Evolutionary conservation across 1,140 invertebrate genomes (phyloP).

Genomic region (Rhysida immarginata): DNA sequence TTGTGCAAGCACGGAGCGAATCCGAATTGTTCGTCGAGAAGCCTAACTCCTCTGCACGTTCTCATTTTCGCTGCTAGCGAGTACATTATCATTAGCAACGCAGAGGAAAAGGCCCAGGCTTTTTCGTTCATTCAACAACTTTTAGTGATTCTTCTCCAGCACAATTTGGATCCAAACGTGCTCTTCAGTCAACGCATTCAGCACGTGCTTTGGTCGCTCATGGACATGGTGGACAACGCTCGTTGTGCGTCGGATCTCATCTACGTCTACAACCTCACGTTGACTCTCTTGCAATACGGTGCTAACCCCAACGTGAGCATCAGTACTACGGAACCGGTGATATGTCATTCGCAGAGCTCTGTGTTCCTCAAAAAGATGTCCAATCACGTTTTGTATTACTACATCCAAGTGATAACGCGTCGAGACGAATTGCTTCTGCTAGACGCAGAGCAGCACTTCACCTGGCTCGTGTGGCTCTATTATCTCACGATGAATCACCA

Average conservation of each 20-base stretch:
- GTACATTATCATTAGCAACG: slow-evolving; percentile 46
- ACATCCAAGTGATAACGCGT: slow-evolving; percentile 46
- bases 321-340: slow-evolving; percentile 26
- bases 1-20: slow-evolving; percentile 48
- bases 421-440: slow-evolving; percentile 43
- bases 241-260: slow-evolving; percentile 42
- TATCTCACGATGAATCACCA: slow-evolving; percentile 49
- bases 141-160: slow-evolving; percentile 45
- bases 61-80: slow-evolving; percentile 54
- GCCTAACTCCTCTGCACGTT: slow-evolving; percentile 51
- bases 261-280: slow-evolving; percentile 48
- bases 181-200: slow-evolving; percentile 37
- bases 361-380: slow-evolving; percentile 43
- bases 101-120: slow-evolving; percentile 39
- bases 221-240: slow-evolving; percentile 55
- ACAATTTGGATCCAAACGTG: slow-evolving; percentile 47
- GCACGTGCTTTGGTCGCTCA: slow-evolving; percentile 44
- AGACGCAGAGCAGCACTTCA: slow-evolving; percentile 43
- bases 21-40: slow-evolving; percentile 51
- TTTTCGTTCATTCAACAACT: slow-evolving; percentile 39
- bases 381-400: slow-evolving; percentile 45
- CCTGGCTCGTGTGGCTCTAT: slow-evolving; percentile 47
- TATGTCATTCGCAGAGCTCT: slow-evolving; percentile 34
- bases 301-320: slow-evolving; percentile 43
- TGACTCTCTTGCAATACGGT: slow-evolving; percentile 48